Percentiles rank a stretch among this genome's conserved stretches.
Conservation (phyloP, 2,113 vertebrate genomes). For the Cavia porcellus region DNA sequence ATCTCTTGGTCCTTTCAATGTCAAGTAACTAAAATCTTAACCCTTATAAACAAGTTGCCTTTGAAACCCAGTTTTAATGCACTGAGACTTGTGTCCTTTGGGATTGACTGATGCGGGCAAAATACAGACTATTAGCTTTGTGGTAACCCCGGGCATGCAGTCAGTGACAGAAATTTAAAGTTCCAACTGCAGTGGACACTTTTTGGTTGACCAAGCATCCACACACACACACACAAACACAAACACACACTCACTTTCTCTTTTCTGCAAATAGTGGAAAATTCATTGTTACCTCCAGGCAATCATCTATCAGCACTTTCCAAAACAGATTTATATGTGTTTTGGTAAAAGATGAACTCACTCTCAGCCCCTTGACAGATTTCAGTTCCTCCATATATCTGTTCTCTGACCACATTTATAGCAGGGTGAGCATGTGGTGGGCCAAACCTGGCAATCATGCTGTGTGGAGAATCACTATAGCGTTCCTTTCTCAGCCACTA, state of each 20-base stretch:
- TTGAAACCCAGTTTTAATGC: background rate
- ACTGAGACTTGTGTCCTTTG: background rate
- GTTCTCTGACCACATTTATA: background rate
- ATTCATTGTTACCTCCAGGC: background rate
- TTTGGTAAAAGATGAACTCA: background rate
- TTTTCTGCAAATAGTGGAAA: background rate
- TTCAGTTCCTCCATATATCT: background rate
- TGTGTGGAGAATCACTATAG: background rate
- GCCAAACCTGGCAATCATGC: too few relatives aligned
- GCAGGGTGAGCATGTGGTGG: background rate
- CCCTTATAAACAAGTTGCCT: background rate
- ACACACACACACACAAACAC: too few relatives aligned
- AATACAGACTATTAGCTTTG: background rate
- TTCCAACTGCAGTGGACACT: background rate
- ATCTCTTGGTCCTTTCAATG: background rate
- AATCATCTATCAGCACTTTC: background rate
- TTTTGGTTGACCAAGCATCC: background rate
- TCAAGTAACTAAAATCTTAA: background rate
- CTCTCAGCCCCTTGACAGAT: background rate
- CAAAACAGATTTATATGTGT: background rate
- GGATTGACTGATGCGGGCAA: background rate
- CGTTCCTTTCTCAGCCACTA: background rate
- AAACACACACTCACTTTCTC: too few relatives aligned
- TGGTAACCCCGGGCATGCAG: background rate
- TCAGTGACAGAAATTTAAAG: slow-evolving; percentile 7